phyloP scores from a whole-genome alignment of 1,140 invertebrate genomes.

The Drosophila suzukii region DNA sequence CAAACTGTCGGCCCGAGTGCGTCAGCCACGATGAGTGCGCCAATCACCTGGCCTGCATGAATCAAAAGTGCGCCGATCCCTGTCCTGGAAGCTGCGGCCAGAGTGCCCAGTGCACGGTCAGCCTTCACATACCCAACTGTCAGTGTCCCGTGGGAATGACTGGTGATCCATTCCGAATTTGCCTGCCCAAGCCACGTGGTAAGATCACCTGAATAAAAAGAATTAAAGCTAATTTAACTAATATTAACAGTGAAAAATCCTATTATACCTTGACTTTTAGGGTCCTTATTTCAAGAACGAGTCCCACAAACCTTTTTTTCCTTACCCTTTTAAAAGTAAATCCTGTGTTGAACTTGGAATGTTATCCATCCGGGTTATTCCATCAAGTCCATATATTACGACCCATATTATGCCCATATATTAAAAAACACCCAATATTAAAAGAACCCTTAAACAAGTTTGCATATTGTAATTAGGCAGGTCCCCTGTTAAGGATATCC shows the following conservation, averaged over 20 bases:
- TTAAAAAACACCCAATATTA: not conserved
- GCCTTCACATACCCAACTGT: conserved; percentile 91
- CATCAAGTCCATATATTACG: too few relatives aligned
- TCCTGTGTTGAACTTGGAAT: not conserved
- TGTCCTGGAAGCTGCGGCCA: conserved; percentile 91
- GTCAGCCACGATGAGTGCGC: conserved; percentile 88
- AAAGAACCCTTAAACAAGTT: conserved; percentile 39
- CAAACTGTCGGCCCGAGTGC: conserved; percentile 89
- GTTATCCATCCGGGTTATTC: not conserved
- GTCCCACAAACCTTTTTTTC: too few relatives aligned
- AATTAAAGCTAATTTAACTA: too few relatives aligned
- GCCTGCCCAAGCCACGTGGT: conserved; percentile 84
- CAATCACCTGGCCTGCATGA: conserved; percentile 87
- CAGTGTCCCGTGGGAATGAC: conserved; percentile 88
- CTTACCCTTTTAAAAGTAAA: too few relatives aligned
- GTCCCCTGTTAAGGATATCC: not conserved
- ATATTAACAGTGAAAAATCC: not conserved
- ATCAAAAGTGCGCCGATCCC: conserved; percentile 89
- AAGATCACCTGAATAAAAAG: conserved; percentile 33
- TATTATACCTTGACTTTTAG: too few relatives aligned
- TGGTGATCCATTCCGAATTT: conserved; percentile 90
- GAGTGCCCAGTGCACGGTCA: conserved; percentile 89
- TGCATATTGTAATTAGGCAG: conserved; percentile 85
- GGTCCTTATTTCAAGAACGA: too few relatives aligned
- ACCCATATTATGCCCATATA: too few relatives aligned